These are phyloP conservation scores for Artemia franciscana DNA, from an alignment of 1,140 invertebrate species.

Conservation along the genomic window DNA sequence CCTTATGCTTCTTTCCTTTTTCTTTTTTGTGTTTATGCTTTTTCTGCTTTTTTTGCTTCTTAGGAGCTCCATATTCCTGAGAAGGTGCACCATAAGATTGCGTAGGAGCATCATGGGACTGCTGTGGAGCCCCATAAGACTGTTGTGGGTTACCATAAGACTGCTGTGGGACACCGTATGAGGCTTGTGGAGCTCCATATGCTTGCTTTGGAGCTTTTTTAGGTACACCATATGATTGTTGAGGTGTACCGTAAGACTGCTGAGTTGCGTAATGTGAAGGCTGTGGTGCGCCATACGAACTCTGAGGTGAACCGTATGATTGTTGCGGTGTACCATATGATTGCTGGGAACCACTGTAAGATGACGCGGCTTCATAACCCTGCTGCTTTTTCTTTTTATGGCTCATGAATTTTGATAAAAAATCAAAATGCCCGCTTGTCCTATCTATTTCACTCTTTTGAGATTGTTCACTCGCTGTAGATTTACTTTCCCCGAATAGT, in stretches of 20 bases:
- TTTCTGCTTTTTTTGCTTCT: not conserved
- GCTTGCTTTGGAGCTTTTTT: conserved; percentile 4
- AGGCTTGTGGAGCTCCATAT: conserved; percentile 7
- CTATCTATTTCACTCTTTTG: no score
- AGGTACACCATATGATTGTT: conserved; percentile 1
- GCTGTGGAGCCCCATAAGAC: not conserved
- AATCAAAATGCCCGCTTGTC: no score
- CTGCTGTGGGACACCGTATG: conserved; percentile 1
- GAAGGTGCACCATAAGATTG: conserved; percentile 6
- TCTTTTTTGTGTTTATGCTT: not conserved
- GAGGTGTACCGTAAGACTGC: conserved; percentile 1
- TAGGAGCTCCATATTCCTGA: conserved; percentile 4
- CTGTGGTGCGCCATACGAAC: no score
- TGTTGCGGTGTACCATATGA: no score
- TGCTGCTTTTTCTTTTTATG: no score
- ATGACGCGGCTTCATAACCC: no score
- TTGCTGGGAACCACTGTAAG: no score
- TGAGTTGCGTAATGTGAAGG: no score
- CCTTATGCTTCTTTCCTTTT: not conserved
- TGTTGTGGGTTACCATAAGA: conserved; percentile 4
- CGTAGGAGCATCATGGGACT: not conserved
- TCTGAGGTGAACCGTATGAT: no score
- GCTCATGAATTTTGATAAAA: no score
- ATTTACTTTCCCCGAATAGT: no score
- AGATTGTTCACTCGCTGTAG: no score